phyloP scores from a whole-genome alignment of 1,140 invertebrate genomes.

The Cydia fagiglandana region DNA sequence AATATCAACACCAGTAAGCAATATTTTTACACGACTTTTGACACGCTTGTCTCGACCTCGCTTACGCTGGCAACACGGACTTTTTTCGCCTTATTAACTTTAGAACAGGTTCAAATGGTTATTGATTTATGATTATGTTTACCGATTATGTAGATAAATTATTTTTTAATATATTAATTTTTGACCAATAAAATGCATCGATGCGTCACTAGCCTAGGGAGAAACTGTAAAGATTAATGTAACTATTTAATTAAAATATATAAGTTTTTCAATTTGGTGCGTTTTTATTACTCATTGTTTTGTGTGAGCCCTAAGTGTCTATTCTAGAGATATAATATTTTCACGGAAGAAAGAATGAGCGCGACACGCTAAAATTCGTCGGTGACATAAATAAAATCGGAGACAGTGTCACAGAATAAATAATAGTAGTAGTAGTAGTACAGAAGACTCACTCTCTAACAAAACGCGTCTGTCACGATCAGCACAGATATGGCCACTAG shows the following conservation, averaged over 20 bases:
- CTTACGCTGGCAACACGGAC: conserved; percentile 29
- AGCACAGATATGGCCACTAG: no score
- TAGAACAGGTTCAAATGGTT: conserved; percentile 63
- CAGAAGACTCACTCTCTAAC: no score
- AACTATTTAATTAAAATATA: conserved; percentile 79
- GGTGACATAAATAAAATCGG: no score
- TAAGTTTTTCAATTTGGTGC: conserved; percentile 71
- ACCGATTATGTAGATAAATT: conserved; percentile 75
- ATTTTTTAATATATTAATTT: conserved; percentile 74
- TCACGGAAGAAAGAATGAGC: no score
- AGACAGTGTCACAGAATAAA: no score
- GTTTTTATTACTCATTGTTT: background rate
- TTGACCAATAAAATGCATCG: conserved; percentile 76
- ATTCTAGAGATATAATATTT: no score
- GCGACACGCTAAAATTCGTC: no score
- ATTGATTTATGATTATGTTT: conserved; percentile 54
- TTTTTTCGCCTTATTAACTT: conserved; percentile 45
- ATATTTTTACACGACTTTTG: conserved; percentile 26
- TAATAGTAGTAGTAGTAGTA: no score
- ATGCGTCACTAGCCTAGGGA: conserved; percentile 73
- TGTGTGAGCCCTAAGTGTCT: background rate
- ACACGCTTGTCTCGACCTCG: background rate
- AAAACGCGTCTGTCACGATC: no score
- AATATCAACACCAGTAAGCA: conserved; percentile 17
- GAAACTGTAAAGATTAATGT: conserved; percentile 77